A percentile compares a stretch with the other conserved stretches of the same genome.
phyloP scores from a whole-genome alignment of 2,888 invertebrate species.

The Spodoptera picta region DNA sequence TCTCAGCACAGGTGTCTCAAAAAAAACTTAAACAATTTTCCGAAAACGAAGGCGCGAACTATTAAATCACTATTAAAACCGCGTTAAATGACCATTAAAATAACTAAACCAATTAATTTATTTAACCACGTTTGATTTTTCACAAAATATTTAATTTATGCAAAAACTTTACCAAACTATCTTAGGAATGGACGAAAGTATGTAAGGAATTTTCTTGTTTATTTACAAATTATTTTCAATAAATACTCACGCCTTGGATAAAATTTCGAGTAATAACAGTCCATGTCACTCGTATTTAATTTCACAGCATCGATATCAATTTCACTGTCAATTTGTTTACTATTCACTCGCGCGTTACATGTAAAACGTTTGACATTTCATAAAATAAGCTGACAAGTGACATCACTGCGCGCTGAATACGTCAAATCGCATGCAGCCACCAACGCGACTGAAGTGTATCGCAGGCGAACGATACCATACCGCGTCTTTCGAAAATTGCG shows the following conservation, averaged over 20 bases:
- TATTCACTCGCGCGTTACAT: slow-evolving; percentile 85
- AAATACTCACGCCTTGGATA: slow-evolving; percentile 88
- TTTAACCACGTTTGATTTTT: slow-evolving; percentile 20
- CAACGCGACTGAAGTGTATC: slow-evolving; percentile 89
- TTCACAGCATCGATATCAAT: slow-evolving; percentile 82
- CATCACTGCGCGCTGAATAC: slow-evolving; percentile 88
- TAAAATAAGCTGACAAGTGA: slow-evolving; percentile 87
- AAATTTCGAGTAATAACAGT: slow-evolving; percentile 89
- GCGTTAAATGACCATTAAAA: slow-evolving; percentile 2
- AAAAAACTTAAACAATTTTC: neutral
- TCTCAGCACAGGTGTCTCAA: too few relatives aligned
- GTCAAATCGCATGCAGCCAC: slow-evolving; percentile 89
- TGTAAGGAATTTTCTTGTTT: slow-evolving; percentile 84
- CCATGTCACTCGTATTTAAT: slow-evolving; percentile 82
- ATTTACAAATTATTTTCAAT: slow-evolving; percentile 74
- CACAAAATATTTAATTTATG: slow-evolving; percentile 47
- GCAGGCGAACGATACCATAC: slow-evolving; percentile 88
- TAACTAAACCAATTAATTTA: slow-evolving; percentile 21
- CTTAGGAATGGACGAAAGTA: slow-evolving; percentile 76
- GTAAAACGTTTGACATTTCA: slow-evolving; percentile 87
- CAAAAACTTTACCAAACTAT: slow-evolving; percentile 57
- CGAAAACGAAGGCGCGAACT: too few relatives aligned
- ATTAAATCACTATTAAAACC: slow-evolving; percentile 7
- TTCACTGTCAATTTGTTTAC: slow-evolving; percentile 86
- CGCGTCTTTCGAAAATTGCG: slow-evolving; percentile 90